Evolutionary conservation across 2,888 invertebrate genomes (phyloP).

Genomic region (Geotrupes spiniger): DNA sequence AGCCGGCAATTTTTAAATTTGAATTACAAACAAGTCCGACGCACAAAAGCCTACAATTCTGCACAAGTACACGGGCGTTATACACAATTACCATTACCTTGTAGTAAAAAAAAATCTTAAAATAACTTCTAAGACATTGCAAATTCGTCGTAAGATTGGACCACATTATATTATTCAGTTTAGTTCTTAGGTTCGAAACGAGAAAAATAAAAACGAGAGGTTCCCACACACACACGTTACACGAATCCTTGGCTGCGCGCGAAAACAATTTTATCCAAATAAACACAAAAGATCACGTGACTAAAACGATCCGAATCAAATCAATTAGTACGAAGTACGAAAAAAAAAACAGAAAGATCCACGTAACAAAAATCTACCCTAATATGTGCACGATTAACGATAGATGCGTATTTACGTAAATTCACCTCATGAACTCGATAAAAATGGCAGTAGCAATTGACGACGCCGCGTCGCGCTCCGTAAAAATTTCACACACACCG

Average conservation of each 20-base stretch:
- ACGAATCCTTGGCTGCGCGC: too few relatives aligned
- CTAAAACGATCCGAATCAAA: too few relatives aligned
- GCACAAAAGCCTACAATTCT: constrained; percentile 22
- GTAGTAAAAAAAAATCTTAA: constrained; percentile 29
- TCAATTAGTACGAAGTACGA: constrained; percentile 13
- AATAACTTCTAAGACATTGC: constrained; percentile 33
- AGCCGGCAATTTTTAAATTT: too few relatives aligned
- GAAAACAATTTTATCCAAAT: too few relatives aligned
- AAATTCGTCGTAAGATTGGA: constrained; percentile 38
- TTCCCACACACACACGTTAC: too few relatives aligned
- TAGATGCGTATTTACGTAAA: constrained; percentile 28
- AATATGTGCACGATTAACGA: constrained; percentile 30
- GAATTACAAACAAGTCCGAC: background rate
- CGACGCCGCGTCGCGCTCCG: too few relatives aligned
- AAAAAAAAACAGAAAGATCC: too few relatives aligned
- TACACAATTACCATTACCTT: constrained; percentile 26
- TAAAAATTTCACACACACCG: too few relatives aligned
- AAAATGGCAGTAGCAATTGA: too few relatives aligned
- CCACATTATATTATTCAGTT: constrained; percentile 28
- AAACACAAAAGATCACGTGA: constrained; percentile 6
- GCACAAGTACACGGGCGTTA: constrained; percentile 24
- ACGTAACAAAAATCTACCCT: constrained; percentile 17
- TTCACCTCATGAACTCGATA: constrained; percentile 6
- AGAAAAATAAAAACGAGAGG: too few relatives aligned
- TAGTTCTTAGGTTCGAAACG: constrained; percentile 10